These are phyloP conservation scores for Larimichthys polyactis DNA, from an alignment of 2,113 vertebrate genomes.

Conservation along the genomic window DNA sequence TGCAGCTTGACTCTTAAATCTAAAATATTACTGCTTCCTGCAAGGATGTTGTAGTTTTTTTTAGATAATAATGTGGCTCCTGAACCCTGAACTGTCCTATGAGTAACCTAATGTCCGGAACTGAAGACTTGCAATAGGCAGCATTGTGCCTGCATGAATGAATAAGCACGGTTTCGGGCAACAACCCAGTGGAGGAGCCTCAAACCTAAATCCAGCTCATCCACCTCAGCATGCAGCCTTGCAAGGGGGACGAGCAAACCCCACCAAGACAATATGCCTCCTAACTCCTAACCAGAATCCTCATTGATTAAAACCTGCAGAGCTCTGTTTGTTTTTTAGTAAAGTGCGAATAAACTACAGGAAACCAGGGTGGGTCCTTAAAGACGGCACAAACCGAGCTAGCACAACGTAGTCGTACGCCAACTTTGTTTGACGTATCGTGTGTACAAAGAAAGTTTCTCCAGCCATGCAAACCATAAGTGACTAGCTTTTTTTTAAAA, in stretches of 20 bases:
- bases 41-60: too few species aligned
- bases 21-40: too few species aligned
- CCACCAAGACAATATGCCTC: neutral
- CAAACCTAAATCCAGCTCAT: neutral
- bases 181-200: neutral
- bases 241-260: neutral
- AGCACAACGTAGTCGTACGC: slow-evolving; percentile 1
- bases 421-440: slow-evolving; percentile 70
- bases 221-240: slow-evolving; percentile 2
- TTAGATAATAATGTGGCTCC: neutral
- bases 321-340: neutral
- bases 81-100: neutral
- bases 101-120: neutral
- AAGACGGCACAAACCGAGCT: slow-evolving; percentile 20
- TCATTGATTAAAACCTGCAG: neutral
- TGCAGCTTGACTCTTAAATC: too few species aligned
- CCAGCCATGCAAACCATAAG: neutral
- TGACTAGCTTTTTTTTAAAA: neutral
- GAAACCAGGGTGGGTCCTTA: slow-evolving; percentile 21
- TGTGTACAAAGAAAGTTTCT: slow-evolving; percentile 62
- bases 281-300: neutral
- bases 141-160: neutral
- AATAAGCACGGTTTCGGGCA: neutral
- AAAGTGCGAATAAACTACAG: slow-evolving; percentile 3
- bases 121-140: neutral